Base-by-base conservation (phyloP, 2,113 vertebrate species). In the Leptobrachium leishanense region DNA sequence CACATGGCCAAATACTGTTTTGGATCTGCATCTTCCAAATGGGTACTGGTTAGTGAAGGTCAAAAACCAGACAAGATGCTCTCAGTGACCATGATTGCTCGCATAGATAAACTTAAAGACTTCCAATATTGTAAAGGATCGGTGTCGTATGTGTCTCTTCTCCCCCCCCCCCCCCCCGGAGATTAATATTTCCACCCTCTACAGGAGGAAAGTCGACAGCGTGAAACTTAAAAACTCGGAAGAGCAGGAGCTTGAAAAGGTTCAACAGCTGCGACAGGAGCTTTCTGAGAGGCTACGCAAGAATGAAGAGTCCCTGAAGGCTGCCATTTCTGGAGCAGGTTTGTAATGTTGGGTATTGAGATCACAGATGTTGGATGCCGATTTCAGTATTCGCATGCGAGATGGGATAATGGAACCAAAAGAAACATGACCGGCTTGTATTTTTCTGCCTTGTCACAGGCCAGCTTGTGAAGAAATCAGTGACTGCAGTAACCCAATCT, bases 221-320 rank as follows among this genome's bases (percentile, higher is more conserved):
- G 20, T 43, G 46, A 95, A 93, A 71, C 41, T 72, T 0, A 93
- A 88, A 79, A 94, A 90, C 43, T 93, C 96, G 2, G 96, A 97
- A 81, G 92, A 94, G 3, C 92, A 92, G 83, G 95, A 98, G 85
- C 55, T 98, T 81, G 93, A 97, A 64, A 95, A 92, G 76, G 95
- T 96, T 82, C 85, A 90, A 55, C 91, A 86, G 79, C 88, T 97
- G 73, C 97, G 98, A 86, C 93, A 86, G 76, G 95, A 96, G 53
- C 93, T 97, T 40, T 79, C 91, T 2, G 94, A 96, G 75, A 92
- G 95, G 65, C 90, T 95, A 8, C 95, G 82, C 82, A 93, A 87
- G 84, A 98, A 98, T 0, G 95, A 97, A 84, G 95, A 95, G 74
- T 95, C 94, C 75, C 92, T 95, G 82, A 97, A 91, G 85, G 90